Evolutionary conservation across 2,888 invertebrate species (phyloP), one percentile per base, ranked within the genome.

Genomic region (Lochmaea capreae): DNA sequence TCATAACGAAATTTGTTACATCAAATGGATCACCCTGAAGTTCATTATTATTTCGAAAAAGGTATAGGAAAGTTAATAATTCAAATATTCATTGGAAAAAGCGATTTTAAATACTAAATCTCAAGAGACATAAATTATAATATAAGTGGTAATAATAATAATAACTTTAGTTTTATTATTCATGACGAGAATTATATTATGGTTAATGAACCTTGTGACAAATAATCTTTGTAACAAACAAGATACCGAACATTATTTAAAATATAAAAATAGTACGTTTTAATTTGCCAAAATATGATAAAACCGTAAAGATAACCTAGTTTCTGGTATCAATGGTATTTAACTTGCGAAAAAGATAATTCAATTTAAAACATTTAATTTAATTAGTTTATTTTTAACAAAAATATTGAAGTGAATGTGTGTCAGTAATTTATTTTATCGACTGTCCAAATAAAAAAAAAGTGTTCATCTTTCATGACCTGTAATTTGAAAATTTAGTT

Each of bases 231-330:
- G 33, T 54, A 54, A 54, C 18, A 18, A 54, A 54, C 18, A 54
- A 54, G 54, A 54, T 54, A 54, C 18, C 6, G 1, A 54, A 54
- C 49, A n/a, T 49, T 4, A 49, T n/a, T 49, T 52, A 0, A 52
- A 52, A 8, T 16, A 1, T 52, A 39, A 26, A 46, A 63, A 63
- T 10, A 63, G 8, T 16, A 16, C 3, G 1, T 63, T 39, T 43
- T 14, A 59, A 59, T 59, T 59, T 63, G 18, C 39, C 42, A 63
- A 63, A 63, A 63, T 43, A 22, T 63, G 62, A 42, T 63, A 42
- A 63, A 63, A 18, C 42, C 18, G 18, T 63, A 1, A n/a, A 61
- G 62, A 63, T 63, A 63, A 63, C 62, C 62, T 63, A 63, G 39
- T 63, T 63, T 63, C 43, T 59, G 43, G 39, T 61, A 33, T 12